Evolutionary conservation across 2,797 vertebrate genomes (phyloP).

Genomic region (Falco novaeseelandiae): DNA sequence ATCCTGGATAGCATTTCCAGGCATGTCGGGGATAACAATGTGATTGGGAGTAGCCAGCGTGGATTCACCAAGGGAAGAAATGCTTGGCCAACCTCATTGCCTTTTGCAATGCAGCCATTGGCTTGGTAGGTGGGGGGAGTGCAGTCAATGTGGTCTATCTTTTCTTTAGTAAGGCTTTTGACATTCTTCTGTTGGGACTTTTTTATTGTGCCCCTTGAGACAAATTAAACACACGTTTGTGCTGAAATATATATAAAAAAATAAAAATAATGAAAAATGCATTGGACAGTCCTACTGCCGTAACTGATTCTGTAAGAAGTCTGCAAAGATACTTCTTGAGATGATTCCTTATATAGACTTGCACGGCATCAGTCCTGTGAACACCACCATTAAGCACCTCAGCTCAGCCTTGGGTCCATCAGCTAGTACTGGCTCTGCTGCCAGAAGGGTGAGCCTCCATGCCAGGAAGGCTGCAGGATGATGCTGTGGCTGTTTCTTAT

Average conservation of each 20-base stretch:
- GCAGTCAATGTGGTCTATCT: not conserved
- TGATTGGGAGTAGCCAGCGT: not conserved
- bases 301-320: not conserved
- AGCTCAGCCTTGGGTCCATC: not conserved
- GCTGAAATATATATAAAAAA: not conserved
- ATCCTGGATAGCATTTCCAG: not conserved
- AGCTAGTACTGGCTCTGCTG: not conserved
- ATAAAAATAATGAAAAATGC: not conserved
- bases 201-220: not conserved
- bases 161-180: not conserved
- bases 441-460: not conserved
- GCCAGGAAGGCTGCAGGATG: not conserved
- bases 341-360: not conserved
- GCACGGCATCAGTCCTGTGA: not conserved
- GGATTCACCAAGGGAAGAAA: not conserved
- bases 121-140: not conserved
- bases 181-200: not conserved
- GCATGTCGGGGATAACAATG: not conserved
- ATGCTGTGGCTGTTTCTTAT: not conserved
- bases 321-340: not conserved
- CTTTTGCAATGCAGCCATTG: not conserved
- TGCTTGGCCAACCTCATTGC: not conserved
- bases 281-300: not conserved
- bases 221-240: not conserved
- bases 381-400: not conserved